phyloP scores from a whole-genome alignment of 2,113 vertebrate genomes.

The Oncorhynchus nerka region DNA sequence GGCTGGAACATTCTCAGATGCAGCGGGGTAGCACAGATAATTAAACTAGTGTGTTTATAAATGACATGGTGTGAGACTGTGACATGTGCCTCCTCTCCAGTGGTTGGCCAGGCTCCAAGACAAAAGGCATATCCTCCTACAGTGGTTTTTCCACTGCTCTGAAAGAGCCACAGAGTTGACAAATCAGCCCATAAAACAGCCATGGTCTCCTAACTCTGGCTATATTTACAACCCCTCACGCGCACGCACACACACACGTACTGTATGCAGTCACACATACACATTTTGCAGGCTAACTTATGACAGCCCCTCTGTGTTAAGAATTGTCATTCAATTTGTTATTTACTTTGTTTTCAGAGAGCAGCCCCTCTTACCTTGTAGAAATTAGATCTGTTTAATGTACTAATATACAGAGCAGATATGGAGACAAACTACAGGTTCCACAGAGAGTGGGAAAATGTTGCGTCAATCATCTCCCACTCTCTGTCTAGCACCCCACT shows the following conservation, averaged over 20 bases:
- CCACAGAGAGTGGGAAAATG: neutral
- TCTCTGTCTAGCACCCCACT: neutral
- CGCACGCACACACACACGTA: neutral
- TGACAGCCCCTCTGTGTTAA: neutral
- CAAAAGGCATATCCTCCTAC: slow-evolving; percentile 19
- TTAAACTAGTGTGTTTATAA: neutral
- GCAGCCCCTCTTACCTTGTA: neutral
- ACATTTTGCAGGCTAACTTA: neutral
- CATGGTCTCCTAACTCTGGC: slow-evolving; percentile 1
- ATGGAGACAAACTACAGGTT: slow-evolving; percentile 1
- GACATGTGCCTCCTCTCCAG: neutral
- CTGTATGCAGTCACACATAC: too few species aligned
- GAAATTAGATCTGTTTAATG: neutral
- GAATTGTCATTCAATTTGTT: neutral
- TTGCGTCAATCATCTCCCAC: neutral
- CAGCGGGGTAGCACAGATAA: neutral
- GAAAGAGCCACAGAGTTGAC: slow-evolving; percentile 18
- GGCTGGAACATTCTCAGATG: too few species aligned
- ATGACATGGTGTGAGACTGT: neutral
- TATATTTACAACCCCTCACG: neutral
- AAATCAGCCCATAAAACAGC: slow-evolving; percentile 6
- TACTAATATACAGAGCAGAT: neutral
- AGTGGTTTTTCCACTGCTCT: slow-evolving; percentile 9
- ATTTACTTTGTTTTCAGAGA: neutral
- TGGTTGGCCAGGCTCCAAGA: slow-evolving; percentile 9